phyloP scores from a whole-genome alignment of 92 coral and sea anemone species.

The Scolanthus callimorphus region DNA sequence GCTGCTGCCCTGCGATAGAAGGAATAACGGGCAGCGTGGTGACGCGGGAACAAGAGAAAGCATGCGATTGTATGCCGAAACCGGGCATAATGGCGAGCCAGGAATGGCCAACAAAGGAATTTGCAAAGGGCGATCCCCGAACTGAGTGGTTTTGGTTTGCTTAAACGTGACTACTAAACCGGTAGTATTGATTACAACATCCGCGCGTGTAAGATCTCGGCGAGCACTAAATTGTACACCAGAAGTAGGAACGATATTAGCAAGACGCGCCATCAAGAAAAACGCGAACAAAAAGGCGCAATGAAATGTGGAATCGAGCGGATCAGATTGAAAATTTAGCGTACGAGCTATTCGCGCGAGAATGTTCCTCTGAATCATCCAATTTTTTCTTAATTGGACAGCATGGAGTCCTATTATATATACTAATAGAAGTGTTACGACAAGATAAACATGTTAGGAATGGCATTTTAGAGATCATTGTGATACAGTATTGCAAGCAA shows the following conservation, averaged over 20 bases:
- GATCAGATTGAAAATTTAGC: conserved; percentile 4
- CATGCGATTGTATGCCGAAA: conserved; percentile 6
- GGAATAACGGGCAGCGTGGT: background rate
- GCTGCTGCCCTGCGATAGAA: background rate
- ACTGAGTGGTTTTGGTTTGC: conserved; percentile 14
- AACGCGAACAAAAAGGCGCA: conserved; percentile 25
- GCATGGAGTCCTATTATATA: too few relatives aligned
- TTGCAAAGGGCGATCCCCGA: conserved; percentile 8
- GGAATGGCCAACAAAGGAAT: conserved; percentile 1
- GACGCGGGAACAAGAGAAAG: conserved; percentile 1
- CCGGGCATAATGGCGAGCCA: conserved; percentile 9
- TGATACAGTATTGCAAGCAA: too few relatives aligned
- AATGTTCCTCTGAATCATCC: too few relatives aligned
- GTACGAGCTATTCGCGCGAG: too few relatives aligned
- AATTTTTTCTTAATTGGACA: too few relatives aligned
- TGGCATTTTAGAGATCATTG: too few relatives aligned
- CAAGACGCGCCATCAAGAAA: conserved; percentile 16
- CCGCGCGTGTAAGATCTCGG: background rate
- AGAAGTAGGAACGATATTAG: conserved; percentile 17
- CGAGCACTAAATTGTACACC: background rate
- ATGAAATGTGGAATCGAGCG: conserved; percentile 1
- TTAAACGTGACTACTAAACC: conserved; percentile 17
- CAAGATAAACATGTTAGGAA: too few relatives aligned
- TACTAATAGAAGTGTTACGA: too few relatives aligned
- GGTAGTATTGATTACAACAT: background rate